Evolutionary conservation across 2,888 invertebrate species (phyloP), one percentile per base, ranked within the genome.

Genomic region (Cactoblastis cactorum): DNA sequence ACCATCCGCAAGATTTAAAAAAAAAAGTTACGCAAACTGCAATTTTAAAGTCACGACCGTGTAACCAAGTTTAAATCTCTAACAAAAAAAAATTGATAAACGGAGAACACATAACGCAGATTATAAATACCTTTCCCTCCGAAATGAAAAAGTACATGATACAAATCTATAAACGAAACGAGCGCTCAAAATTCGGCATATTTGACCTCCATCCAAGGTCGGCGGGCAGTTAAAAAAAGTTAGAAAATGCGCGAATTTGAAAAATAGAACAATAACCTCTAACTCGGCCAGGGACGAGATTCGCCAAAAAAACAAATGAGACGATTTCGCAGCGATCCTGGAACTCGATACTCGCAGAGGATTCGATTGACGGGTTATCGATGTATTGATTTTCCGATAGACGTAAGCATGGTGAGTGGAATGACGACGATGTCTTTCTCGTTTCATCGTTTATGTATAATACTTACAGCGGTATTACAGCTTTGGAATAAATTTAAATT

Each of bases 211-310:
- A 38, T 53, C 49, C 56, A 50, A 53, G 62, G 57, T 60, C 64
- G 58, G 56, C 64, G 58, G 56, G 59, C 53, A 71, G 73, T 74
- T 64, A 60, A 68, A 71, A 68, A 71, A 72, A 73, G 41, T 41
- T 33, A 75, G 76, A 75, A 74, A 69, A 67, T 70, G 77, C 74
- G 75, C 67, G 75, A 74, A 80, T 76, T 83, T 82, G 65, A 77
- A 81, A 86, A 86, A 84, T 80, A 77, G 84, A 83, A 86, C 84
- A 81, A 76, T 80, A 80, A 78, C 81, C 84, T 80, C 82, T 83
- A 84, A 87, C 86, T 84, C 84, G 87, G 87, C 87, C 87, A 87
- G 75, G 84, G 85, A 75, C 85, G 79, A 74, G 74, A 71, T 66
- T 67, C 61, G 46, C 58, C 61, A 83, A 85, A 86, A 85, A 86